Percentiles rank a stretch among this genome's conserved stretches.
phyloP scores from a whole-genome alignment of 2,113 vertebrate genomes.

The Caracal caracal region DNA sequence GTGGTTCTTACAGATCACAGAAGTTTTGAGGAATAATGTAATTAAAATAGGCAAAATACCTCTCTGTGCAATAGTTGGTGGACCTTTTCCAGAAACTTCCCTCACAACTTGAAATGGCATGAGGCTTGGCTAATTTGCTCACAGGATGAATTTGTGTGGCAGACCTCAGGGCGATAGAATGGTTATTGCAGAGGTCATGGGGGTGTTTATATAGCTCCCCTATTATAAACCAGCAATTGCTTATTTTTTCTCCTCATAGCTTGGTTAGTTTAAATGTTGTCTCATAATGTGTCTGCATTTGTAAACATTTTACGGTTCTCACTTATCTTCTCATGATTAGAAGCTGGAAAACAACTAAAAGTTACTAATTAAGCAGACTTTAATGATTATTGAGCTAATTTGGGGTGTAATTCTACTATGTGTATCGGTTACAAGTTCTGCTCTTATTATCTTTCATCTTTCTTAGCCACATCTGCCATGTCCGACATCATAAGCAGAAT shows the following conservation, averaged over 20 bases:
- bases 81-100: neutral
- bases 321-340: constrained; percentile 17
- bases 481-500: neutral
- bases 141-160: neutral
- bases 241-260: neutral
- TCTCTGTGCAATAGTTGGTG: neutral
- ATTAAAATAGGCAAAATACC: neutral
- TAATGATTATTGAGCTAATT: neutral
- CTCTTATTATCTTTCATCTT: neutral
- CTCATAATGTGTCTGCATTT: neutral
- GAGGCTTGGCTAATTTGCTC: neutral
- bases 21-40: neutral
- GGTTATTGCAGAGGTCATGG: neutral
- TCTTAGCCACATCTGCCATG: neutral
- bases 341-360: neutral
- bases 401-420: neutral
- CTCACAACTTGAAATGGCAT: neutral
- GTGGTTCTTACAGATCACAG: neutral
- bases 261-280: neutral
- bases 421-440: neutral
- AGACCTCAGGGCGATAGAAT: neutral
- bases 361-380: neutral
- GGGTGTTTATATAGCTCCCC: neutral
- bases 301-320: neutral
- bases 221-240: neutral